A percentile compares a stretch with the other conserved stretches of the same genome.
phyloP scores from a whole-genome alignment of 2,113 vertebrate species.

The Clarias batrachus region DNA sequence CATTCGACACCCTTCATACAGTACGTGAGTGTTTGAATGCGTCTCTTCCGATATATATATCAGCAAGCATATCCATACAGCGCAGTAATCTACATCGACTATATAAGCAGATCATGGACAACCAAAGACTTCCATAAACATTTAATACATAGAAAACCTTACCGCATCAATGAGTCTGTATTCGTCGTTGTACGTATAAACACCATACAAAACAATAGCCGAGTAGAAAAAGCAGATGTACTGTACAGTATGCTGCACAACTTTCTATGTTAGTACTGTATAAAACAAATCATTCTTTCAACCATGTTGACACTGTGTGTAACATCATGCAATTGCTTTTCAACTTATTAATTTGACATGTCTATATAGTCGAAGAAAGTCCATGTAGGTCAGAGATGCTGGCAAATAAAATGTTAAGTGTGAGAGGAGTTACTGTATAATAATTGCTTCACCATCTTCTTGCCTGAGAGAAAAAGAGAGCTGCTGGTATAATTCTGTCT shows the following conservation, averaged over 20 bases:
- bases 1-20: too few relatives aligned
- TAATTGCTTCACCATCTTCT: background rate
- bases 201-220: background rate
- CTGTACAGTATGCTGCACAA: background rate
- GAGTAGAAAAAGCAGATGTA: too few relatives aligned
- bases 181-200: too few relatives aligned
- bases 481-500: slow-evolving; percentile 2
- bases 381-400: background rate
- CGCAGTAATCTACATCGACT: too few relatives aligned
- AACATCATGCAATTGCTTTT: background rate
- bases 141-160: background rate
- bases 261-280: background rate
- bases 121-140: background rate
- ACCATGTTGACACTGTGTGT: background rate
- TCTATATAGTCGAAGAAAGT: background rate
- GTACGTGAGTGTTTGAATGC: too few relatives aligned
- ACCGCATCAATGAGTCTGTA: background rate
- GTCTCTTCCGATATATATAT: too few relatives aligned
- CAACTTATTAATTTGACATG: background rate
- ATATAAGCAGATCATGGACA: background rate
- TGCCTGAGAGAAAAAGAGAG: background rate
- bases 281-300: background rate
- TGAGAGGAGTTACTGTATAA: background rate
- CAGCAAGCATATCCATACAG: too few relatives aligned
- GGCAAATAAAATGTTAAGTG: background rate